Conservation (phyloP, 2,113 vertebrate genomes). For the Colaptes auratus region DNA sequence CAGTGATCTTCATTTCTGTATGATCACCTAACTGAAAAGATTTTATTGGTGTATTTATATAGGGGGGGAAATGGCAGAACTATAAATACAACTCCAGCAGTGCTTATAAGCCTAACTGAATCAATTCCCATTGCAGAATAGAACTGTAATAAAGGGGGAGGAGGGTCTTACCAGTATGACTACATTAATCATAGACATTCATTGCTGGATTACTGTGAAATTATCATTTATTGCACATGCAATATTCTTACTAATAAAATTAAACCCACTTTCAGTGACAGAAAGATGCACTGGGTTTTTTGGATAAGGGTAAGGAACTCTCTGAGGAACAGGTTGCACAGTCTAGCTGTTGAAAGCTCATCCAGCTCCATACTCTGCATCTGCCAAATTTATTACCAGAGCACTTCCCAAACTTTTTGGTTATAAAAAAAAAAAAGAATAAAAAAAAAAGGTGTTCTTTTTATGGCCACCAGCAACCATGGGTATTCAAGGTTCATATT, state of each 20-base stretch:
- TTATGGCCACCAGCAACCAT: background rate
- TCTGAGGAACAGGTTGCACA: background rate
- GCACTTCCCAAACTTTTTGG: background rate
- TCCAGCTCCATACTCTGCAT: background rate
- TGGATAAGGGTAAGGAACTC: background rate
- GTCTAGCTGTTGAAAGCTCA: background rate
- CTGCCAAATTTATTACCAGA: background rate
- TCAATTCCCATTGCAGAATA: background rate
- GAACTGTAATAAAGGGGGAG: background rate
- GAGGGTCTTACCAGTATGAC: background rate
- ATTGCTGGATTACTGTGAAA: background rate
- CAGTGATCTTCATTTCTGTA: background rate
- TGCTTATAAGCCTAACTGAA: background rate
- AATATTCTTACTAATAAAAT: background rate
- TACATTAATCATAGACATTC: background rate
- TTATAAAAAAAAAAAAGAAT: background rate
- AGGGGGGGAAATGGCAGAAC: background rate
- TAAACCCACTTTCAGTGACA: background rate
- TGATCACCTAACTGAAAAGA: background rate
- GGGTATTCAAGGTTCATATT: background rate
- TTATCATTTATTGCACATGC: background rate
- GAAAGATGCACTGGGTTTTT: background rate
- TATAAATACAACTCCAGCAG: background rate
- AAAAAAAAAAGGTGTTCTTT: slow-evolving; percentile 3
- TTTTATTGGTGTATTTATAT: background rate